These are phyloP conservation scores for Heteractis magnifica DNA, from an alignment of 92 coral and sea anemone species.

Conservation along the genomic window DNA sequence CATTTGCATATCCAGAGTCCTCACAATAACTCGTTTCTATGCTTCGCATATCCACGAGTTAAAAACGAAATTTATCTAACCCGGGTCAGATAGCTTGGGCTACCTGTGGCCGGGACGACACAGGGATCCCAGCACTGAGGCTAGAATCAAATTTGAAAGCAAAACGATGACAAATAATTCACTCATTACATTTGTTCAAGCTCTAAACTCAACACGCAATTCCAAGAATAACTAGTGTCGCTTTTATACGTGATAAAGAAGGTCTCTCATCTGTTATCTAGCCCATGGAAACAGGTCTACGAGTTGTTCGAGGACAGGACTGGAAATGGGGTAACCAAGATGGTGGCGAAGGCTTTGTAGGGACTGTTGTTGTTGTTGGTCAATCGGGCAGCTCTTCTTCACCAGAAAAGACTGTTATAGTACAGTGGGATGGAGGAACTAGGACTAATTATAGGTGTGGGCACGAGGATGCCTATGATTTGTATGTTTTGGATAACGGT, in stretches of 20 bases:
- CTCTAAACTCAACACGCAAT: too few relatives aligned
- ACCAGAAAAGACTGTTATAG: conserved; percentile 85
- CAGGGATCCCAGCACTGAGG: too few relatives aligned
- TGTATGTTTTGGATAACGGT: conserved; percentile 72
- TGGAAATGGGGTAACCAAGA: conserved; percentile 92
- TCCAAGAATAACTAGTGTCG: too few relatives aligned
- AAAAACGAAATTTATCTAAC: too few relatives aligned
- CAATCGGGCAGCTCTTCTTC: conserved; percentile 68
- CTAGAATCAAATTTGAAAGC: too few relatives aligned
- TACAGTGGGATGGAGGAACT: conserved; percentile 88
- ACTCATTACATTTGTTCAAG: too few relatives aligned
- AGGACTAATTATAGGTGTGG: conserved; percentile 91
- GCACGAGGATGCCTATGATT: conserved; percentile 71
- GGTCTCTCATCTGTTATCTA: not conserved
- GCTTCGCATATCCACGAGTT: too few relatives aligned
- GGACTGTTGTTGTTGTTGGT: conserved; percentile 82
- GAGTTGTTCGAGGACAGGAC: conserved; percentile 81
- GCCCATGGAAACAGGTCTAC: conserved; percentile 69
- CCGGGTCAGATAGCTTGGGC: too few relatives aligned
- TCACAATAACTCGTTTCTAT: too few relatives aligned
- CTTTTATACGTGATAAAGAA: not conserved
- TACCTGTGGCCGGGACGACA: too few relatives aligned
- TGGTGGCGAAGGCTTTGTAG: conserved; percentile 93
- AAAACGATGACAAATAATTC: too few relatives aligned
- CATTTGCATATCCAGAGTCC: too few relatives aligned